phyloP scores from a whole-genome alignment of 2,888 invertebrate species.

The Ectobius pallidus region DNA sequence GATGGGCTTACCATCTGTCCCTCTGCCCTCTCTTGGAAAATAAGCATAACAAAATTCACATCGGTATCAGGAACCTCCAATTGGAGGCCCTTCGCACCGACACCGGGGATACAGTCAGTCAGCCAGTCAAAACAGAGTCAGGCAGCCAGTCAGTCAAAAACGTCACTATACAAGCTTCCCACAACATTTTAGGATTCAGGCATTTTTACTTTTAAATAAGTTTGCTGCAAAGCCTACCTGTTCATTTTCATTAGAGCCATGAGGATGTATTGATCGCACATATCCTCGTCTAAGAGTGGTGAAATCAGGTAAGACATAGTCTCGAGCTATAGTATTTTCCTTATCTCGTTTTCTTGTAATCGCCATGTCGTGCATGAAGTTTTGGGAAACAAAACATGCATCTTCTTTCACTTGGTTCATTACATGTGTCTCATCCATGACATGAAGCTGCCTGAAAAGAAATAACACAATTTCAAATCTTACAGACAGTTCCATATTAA shows the following conservation, averaged over 20 bases:
- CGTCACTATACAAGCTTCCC: too few relatives aligned
- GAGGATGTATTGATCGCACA: conserved; percentile 53
- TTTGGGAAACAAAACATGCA: conserved; percentile 87
- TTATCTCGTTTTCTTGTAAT: conserved; percentile 65
- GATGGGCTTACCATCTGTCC: too few relatives aligned
- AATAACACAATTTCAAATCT: conserved; percentile 28
- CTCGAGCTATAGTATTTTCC: conserved; percentile 76
- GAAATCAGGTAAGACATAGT: conserved; percentile 97
- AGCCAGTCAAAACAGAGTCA: too few relatives aligned
- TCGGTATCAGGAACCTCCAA: too few relatives aligned
- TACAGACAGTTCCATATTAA: too few relatives aligned
- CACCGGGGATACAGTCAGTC: too few relatives aligned
- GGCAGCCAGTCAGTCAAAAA: too few relatives aligned
- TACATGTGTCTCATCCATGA: conserved; percentile 98
- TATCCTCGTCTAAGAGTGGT: conserved; percentile 86
- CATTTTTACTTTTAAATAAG: too few relatives aligned
- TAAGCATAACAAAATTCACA: too few relatives aligned
- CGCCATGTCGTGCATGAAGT: conserved; percentile 82
- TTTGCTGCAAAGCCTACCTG: conserved; percentile 36
- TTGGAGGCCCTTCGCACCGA: too few relatives aligned
- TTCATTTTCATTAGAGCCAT: conserved; percentile 30
- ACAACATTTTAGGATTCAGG: too few relatives aligned
- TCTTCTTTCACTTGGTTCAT: conserved; percentile 99
- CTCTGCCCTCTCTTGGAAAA: too few relatives aligned
- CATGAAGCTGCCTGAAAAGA: conserved; percentile 82